A percentile compares a stretch with the other conserved stretches of the same genome.
Conservation (phyloP, 2,113 vertebrate genomes). For the Equus quagga region DNA sequence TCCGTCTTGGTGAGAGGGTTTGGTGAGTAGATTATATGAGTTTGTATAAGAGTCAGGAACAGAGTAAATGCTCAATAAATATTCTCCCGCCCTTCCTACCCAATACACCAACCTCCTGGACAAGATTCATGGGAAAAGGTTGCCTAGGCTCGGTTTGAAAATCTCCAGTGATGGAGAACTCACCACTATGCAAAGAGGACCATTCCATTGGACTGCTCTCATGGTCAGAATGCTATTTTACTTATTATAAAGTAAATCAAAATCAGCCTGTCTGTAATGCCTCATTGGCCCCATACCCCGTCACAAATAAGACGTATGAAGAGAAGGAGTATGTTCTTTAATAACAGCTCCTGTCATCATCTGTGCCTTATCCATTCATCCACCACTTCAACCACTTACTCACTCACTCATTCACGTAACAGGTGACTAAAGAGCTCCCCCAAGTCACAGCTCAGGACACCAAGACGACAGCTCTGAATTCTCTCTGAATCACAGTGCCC, state of each 20-base stretch:
- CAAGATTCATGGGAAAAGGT: background rate
- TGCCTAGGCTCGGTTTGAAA: background rate
- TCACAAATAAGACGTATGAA: background rate
- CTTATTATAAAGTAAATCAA: background rate
- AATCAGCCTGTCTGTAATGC: background rate
- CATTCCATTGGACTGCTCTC: background rate
- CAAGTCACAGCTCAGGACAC: background rate
- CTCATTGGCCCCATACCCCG: rapidly evolving
- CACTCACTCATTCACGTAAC: background rate
- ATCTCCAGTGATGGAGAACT: background rate
- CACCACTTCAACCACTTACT: background rate
- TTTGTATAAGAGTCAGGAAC: background rate
- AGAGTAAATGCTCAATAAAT: background rate
- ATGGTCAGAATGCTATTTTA: background rate
- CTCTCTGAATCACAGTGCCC: background rate
- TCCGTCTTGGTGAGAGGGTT: background rate
- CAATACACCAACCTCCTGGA: background rate
- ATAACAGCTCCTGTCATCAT: background rate
- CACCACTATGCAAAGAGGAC: background rate
- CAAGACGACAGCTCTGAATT: background rate
- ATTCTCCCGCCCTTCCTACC: background rate
- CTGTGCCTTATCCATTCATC: background rate
- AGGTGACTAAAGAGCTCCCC: background rate
- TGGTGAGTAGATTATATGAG: background rate
- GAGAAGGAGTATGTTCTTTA: background rate